phyloP scores from a whole-genome alignment of 64 coral and sea anemone genomes.

The Pachyseris speciosa region DNA sequence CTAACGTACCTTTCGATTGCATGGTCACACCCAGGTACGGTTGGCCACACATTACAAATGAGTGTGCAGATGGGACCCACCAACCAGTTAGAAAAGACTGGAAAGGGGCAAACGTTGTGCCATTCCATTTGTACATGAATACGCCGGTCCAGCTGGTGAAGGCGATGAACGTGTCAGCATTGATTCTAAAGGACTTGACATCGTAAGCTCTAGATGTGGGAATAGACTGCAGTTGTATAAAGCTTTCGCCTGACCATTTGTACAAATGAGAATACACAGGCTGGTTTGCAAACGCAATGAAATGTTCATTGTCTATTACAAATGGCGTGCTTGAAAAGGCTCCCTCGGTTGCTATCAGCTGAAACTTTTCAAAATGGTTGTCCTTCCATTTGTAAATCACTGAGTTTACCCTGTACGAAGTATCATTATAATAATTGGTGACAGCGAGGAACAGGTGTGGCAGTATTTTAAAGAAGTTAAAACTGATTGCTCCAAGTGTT shows the following conservation, averaged over 20 bases:
- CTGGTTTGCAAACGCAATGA: background rate
- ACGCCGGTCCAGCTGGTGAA: background rate
- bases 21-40: background rate
- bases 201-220: slow-evolving; percentile 2
- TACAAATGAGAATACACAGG: background rate
- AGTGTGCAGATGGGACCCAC: too few species aligned
- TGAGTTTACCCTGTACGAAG: too few species aligned
- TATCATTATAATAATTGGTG: background rate
- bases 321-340: background rate
- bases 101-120: background rate
- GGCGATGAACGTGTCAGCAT: slow-evolving; percentile 41
- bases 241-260: too few species aligned
- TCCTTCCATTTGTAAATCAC: background rate
- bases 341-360: background rate
- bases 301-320: background rate
- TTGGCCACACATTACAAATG: background rate
- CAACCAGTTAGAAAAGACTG: background rate
- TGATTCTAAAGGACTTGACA: slow-evolving; percentile 39
- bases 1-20: background rate
- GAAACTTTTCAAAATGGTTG: background rate
- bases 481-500: background rate
- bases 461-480: slow-evolving; percentile 1
- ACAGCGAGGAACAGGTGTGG: background rate
- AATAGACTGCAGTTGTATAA: background rate
- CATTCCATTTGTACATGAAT: slow-evolving; percentile 4